phyloP scores from a whole-genome alignment of 2,113 vertebrate genomes.

The Hemiscyllium ocellatum region DNA sequence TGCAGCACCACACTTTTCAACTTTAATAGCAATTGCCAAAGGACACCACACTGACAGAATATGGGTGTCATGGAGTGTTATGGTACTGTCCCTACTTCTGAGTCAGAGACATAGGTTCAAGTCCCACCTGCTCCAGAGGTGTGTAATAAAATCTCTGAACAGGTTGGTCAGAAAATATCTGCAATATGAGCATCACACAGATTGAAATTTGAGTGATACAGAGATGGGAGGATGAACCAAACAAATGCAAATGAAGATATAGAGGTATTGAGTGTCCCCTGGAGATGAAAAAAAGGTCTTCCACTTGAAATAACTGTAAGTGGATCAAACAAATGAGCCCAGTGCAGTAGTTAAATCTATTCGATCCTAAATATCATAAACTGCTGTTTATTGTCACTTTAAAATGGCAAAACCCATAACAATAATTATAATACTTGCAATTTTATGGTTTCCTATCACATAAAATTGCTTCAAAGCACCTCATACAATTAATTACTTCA shows the following conservation, averaged over 20 bases:
- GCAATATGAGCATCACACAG: background rate
- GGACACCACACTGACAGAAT: background rate
- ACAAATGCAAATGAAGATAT: conserved; percentile 19
- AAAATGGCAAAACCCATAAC: conserved; percentile 34
- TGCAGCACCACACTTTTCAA: too few relatives aligned
- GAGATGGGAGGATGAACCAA: background rate
- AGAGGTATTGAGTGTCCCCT: background rate
- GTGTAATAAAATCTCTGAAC: too few relatives aligned
- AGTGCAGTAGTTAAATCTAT: conserved; percentile 15
- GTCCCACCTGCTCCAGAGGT: too few relatives aligned
- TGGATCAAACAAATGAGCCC: conserved; percentile 20
- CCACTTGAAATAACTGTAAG: conserved; percentile 17
- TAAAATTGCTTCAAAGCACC: conserved; percentile 16
- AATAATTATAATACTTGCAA: conserved; percentile 30
- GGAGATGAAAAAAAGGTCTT: background rate
- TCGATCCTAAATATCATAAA: conserved; percentile 18
- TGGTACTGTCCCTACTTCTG: too few relatives aligned
- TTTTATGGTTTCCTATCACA: conserved; percentile 28
- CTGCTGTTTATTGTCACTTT: conserved; percentile 33
- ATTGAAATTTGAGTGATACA: background rate
- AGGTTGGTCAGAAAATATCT: too few relatives aligned
- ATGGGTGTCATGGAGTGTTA: too few relatives aligned
- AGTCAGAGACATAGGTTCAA: too few relatives aligned
- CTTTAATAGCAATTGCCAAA: background rate
- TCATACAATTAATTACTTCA: conserved; percentile 28